Conservation (phyloP, 2,113 vertebrate species). For the Panurus biarmicus region DNA sequence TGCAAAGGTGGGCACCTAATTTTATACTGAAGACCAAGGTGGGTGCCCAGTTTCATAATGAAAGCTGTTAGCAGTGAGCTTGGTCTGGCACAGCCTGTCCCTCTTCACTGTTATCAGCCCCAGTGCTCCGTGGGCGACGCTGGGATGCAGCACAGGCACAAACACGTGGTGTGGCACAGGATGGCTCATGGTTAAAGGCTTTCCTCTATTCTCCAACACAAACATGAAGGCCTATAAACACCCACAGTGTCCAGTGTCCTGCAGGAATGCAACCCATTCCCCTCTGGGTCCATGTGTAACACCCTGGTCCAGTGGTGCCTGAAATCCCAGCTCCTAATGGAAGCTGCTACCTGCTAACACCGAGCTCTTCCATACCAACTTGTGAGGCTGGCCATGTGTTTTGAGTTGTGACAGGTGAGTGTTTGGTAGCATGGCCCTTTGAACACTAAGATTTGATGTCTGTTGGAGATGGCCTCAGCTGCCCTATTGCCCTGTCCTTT, state of each 20-base stretch:
- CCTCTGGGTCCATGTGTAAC: neutral
- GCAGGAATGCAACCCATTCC: neutral
- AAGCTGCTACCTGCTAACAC: neutral
- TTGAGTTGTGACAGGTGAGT: neutral
- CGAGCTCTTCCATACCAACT: neutral
- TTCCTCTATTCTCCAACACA: neutral
- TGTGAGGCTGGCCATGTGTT: neutral
- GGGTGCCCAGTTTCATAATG: accelerated
- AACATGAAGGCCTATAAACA: neutral
- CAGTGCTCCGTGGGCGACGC: accelerated
- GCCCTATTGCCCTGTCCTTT: accelerated
- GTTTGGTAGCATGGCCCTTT: neutral
- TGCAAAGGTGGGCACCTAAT: neutral
- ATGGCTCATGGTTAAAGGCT: neutral
- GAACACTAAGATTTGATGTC: neutral
- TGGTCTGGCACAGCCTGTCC: neutral
- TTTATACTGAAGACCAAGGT: neutral
- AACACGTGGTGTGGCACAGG: accelerated
- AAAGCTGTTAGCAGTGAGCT: neutral
- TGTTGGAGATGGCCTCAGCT: neutral
- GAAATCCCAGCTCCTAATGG: neutral
- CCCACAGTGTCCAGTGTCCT: neutral
- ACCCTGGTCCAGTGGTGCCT: neutral
- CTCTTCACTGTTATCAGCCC: accelerated
- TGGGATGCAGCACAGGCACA: neutral